These are phyloP conservation scores for Fabriciana adippe DNA, from an alignment of 2,888 invertebrate species.

Conservation along the genomic window DNA sequence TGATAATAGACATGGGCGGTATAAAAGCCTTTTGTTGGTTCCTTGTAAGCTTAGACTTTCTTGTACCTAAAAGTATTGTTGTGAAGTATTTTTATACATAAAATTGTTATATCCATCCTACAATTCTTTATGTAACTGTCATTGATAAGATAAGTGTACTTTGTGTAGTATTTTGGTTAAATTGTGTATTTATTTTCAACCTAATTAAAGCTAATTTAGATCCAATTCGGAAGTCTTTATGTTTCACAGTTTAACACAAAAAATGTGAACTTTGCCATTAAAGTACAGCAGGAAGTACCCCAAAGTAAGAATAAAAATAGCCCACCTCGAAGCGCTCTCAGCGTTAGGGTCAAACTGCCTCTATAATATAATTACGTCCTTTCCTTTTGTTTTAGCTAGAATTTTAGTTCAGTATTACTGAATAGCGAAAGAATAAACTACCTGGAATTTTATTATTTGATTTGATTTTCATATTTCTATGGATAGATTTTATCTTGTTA, in stretches of 20 bases:
- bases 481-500: background rate
- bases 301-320: conserved; percentile 23
- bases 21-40: no score
- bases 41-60: no score
- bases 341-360: conserved; percentile 20
- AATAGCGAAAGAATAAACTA: background rate
- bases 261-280: background rate
- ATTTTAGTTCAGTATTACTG: conserved; percentile 8
- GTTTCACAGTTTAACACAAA: background rate
- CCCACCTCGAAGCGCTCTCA: conserved; percentile 13
- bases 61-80: no score
- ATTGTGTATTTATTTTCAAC: no score
- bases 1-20: no score
- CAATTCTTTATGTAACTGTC: no score
- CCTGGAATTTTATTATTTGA: background rate
- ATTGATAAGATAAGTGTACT: no score
- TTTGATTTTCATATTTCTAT: background rate
- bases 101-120: no score
- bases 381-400: conserved; percentile 17
- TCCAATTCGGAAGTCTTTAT: no score
- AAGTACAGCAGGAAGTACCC: background rate
- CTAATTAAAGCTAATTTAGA: no score
- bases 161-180: no score
- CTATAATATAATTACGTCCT: conserved; percentile 23
- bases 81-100: no score